These are phyloP conservation scores for Mylabris phalerata DNA, from an alignment of 1,140 invertebrate genomes.

Conservation along the genomic window DNA sequence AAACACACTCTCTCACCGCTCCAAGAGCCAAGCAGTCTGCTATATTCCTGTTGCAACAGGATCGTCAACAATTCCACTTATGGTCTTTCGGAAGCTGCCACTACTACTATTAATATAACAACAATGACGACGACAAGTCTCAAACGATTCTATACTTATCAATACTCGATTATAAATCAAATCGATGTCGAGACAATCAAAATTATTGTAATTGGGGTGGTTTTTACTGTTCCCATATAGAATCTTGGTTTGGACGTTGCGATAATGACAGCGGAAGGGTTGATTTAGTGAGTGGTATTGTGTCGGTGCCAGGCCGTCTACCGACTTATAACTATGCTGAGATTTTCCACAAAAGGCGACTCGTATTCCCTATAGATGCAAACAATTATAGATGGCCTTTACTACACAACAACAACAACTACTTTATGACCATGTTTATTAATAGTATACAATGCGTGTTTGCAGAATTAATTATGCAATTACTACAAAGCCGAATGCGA, in stretches of 20 bases:
- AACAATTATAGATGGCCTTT: slow-evolving; percentile 23
- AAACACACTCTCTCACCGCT: slow-evolving; percentile 32
- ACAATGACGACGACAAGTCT: slow-evolving; percentile 14
- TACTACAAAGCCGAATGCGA: slow-evolving; percentile 13
- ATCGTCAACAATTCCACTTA: slow-evolving; percentile 24
- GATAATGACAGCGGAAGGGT: slow-evolving; percentile 20
- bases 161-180: too few species aligned
- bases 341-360: slow-evolving; percentile 24
- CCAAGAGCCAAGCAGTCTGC: slow-evolving; percentile 37
- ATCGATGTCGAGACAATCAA: too few species aligned
- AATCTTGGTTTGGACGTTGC: too few species aligned
- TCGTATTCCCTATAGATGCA: slow-evolving; percentile 18
- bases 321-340: slow-evolving; percentile 9
- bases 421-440: slow-evolving; percentile 27
- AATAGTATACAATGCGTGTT: slow-evolving; percentile 25
- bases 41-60: background rate
- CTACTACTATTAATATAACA: background rate
- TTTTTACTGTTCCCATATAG: too few species aligned
- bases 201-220: too few species aligned
- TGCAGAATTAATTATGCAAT: slow-evolving; percentile 27
- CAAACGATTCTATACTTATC: slow-evolving; percentile 10
- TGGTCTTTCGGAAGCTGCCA: slow-evolving; percentile 27
- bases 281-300: slow-evolving; percentile 29
- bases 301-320: slow-evolving; percentile 31
- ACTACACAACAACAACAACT: slow-evolving; percentile 13